Evolutionary conservation across 2,797 vertebrate species (phyloP), one percentile per base, ranked within the genome.

Genomic region (Adelosebastes latens): DNA sequence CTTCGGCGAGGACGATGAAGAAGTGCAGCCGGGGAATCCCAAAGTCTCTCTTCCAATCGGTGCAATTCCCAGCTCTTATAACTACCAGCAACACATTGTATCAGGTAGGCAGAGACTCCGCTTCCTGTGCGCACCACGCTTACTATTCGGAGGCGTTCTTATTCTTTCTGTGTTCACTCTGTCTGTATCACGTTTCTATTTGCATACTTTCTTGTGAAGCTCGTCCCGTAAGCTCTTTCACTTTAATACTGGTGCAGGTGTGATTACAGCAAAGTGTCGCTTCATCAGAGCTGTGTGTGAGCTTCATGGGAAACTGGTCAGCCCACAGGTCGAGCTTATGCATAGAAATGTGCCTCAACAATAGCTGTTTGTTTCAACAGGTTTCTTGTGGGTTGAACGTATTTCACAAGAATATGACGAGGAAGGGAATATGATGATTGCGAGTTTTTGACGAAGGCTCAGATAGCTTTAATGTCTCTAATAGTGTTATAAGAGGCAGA

Each of bases 21-120:
- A 99, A 93, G 95, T 96, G 93, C 98, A 98, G 92, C 97, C 98
- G 71, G 99, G 99, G 91, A 99, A 98, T 94, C 97, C 97, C 93
- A 99, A 99, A 96, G 96, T 94, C 84, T 97, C 96, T 90, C 97
- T 99, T 96, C 99, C 98, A 92, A 97, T 99, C 91, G 99, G 99
- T 96, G 99, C 98, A 96, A 99, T 99, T 94, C 98, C 99, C 93
- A 98, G 95, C 94, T 97, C 97, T 63, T 99, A 99, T 90, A 99
- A 99, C 96, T 99, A 99, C 97, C 99, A 99, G 98, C 99, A 99
- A 89, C 99, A 99, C 93, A 96, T 96, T 87, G 97, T 99, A 87
- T 95, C 94, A 93, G 94, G 94, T 94, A 90, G 59, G 80, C 61
- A 29, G 53, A n/a, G 13, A n/a, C 24, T 60, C 59, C 5, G 20